Conservation (phyloP, 2,113 vertebrate genomes). For the Mixornis gularis region DNA sequence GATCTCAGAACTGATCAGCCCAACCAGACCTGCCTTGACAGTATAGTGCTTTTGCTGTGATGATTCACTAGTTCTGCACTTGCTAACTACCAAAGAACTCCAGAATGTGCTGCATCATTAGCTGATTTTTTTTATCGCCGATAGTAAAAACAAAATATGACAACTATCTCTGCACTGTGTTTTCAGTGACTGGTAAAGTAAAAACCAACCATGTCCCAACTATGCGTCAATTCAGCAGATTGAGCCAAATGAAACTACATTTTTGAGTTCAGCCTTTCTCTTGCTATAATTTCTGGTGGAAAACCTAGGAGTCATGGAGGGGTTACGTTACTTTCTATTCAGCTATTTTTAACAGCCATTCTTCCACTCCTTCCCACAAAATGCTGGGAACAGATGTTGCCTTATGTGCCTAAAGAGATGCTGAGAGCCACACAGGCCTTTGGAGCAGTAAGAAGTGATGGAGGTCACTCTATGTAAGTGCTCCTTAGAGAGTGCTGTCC, state of each 20-base stretch:
- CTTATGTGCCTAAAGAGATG: neutral
- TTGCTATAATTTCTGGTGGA: neutral
- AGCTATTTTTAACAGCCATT: neutral
- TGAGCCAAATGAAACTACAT: neutral
- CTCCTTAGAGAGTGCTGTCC: neutral
- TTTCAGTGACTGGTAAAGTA: neutral
- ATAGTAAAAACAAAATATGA: neutral
- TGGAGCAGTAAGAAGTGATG: neutral
- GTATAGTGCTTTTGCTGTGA: neutral
- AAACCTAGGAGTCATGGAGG: neutral
- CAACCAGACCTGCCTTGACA: neutral
- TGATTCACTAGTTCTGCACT: neutral
- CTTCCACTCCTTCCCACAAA: neutral
- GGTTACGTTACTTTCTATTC: neutral
- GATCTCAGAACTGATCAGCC: neutral
- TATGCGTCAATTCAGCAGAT: neutral
- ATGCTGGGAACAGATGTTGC: neutral
- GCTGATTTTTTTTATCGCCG: neutral
- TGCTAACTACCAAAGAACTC: neutral
- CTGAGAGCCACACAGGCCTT: neutral
- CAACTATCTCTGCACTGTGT: neutral
- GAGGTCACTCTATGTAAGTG: neutral
- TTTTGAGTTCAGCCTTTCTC: neutral
- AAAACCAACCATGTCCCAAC: fast-evolving
- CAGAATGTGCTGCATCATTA: neutral